Evolutionary conservation across 2,888 invertebrate species (phyloP).

Genomic region (Meiosimyza decipiens): DNA sequence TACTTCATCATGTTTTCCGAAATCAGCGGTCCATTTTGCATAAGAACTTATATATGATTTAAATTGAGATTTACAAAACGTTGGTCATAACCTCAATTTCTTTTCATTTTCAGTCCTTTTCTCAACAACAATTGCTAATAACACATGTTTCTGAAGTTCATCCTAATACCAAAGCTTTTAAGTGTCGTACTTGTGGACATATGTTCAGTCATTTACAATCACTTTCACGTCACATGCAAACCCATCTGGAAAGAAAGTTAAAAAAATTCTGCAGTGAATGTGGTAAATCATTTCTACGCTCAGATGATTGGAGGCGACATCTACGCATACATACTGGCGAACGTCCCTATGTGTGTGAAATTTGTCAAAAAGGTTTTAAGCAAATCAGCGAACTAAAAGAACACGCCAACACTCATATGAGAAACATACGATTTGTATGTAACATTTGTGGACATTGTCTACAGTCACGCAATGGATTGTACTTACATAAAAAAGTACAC

Average conservation of each 20-base stretch:
- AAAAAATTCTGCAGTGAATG: slow-evolving; percentile 39
- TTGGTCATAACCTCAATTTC: background rate
- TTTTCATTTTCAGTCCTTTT: slow-evolving; percentile 36
- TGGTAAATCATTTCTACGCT: slow-evolving; percentile 41
- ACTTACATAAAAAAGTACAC: slow-evolving; percentile 42
- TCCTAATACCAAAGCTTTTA: slow-evolving; percentile 44
- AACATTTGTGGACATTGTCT: slow-evolving; percentile 36
- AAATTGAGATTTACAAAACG: background rate
- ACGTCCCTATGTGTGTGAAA: slow-evolving; percentile 41
- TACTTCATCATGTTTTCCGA: no score
- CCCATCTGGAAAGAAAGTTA: slow-evolving; percentile 33
- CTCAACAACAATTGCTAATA: slow-evolving; percentile 39
- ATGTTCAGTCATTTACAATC: slow-evolving; percentile 45
- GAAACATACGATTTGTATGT: slow-evolving; percentile 36
- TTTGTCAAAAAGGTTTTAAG: slow-evolving; percentile 41
- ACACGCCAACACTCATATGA: slow-evolving; percentile 39
- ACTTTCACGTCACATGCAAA: slow-evolving; percentile 46
- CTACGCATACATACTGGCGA: slow-evolving; percentile 43
- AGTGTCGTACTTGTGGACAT: slow-evolving; percentile 41
- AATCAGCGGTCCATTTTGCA: no score
- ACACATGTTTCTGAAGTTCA: slow-evolving; percentile 41
- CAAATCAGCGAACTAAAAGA: slow-evolving; percentile 39
- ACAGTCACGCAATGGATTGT: slow-evolving; percentile 41
- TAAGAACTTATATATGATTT: no score
- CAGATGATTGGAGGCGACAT: slow-evolving; percentile 43